Base-by-base conservation (phyloP, 2,888 invertebrate genomes). In the Nineta flava region DNA sequence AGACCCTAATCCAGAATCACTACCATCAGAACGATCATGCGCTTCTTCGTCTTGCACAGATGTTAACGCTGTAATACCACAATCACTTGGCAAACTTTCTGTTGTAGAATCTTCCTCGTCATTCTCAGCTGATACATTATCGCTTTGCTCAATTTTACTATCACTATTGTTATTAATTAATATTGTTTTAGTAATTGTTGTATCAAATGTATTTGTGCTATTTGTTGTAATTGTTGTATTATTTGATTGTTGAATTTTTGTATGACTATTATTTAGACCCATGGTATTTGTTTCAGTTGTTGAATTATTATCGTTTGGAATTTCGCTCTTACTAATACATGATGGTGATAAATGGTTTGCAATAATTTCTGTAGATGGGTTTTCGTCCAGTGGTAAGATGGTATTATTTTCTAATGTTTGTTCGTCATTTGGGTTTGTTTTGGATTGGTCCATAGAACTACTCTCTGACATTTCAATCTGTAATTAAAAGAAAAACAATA, bases 1-100 rank as follows among this genome's bases (percentile, higher is more conserved):
- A 34, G 81, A 81, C 13, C 87, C 87, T 31, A 88, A 65, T 0
- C 88, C 88, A 0, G 87, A 88, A 65, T 88, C 88, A 48, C 87
- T 87, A 9, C 87, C 85, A 61, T 87, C 87, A 41, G 85, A 86
- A 50, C 84, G 74, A 53, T 77, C 77, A 59, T 78, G 78, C 32
- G 65, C 75, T 60, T 78, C 77, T 62, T 78, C 78, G 57, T 73
- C 75, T 54, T 68, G 63, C 51, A 76, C 75, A 53, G 64, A 68
- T 47, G 63, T 53, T 13, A 55, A 35, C 56, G 44, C 59, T 56
- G 60, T 64, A 7, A 26, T 5, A 26, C 26, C 26, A 26, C 26
- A 26, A 51, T 73, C 71, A 12, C 76, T 68, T 3, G 76, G 76
- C 44, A 77, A 62, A 57, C 77, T 77, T 54, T 77, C 77, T 16